These are phyloP conservation scores for Tetrax tetrax DNA, from an alignment of 2,113 vertebrate species.

Conservation along the genomic window DNA sequence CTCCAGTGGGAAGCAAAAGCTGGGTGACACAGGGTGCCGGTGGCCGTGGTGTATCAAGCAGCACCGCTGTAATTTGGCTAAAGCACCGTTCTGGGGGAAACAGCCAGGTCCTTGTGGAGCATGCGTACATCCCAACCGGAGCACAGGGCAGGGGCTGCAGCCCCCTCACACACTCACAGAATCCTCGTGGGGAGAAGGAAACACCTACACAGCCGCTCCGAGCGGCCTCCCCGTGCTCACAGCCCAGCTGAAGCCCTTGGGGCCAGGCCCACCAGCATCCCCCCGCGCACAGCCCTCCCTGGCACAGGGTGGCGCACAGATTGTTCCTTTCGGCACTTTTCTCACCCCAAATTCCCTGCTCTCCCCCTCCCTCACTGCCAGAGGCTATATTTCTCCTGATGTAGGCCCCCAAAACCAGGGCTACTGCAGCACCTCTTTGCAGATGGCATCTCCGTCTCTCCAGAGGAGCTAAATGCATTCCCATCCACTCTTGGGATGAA, in stretches of 20 bases:
- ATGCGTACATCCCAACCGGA: not conserved
- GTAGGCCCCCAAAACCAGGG: not conserved
- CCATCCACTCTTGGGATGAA: not conserved
- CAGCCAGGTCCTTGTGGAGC: not conserved
- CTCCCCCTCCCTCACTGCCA: not conserved
- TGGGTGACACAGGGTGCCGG: fast-evolving
- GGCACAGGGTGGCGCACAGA: not conserved
- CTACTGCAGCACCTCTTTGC: not conserved
- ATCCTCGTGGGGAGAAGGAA: not conserved
- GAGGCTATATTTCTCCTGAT: slow-evolving; percentile 36
- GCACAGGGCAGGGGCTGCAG: not conserved
- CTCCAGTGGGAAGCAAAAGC: not conserved
- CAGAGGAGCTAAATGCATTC: not conserved
- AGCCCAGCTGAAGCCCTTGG: not conserved
- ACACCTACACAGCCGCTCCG: not conserved
- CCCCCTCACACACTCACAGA: not conserved
- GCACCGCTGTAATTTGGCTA: not conserved
- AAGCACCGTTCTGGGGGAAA: not conserved
- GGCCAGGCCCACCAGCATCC: not conserved
- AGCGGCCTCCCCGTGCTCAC: not conserved
- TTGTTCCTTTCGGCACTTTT: slow-evolving; percentile 29
- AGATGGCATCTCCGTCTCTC: not conserved
- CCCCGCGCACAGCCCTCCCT: not conserved
- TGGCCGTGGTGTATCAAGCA: not conserved
- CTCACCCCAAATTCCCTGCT: not conserved